Evolutionary conservation across 2,888 invertebrate species (phyloP), one percentile per base, ranked within the genome.

Genomic region (Ariolimax columbianus): DNA sequence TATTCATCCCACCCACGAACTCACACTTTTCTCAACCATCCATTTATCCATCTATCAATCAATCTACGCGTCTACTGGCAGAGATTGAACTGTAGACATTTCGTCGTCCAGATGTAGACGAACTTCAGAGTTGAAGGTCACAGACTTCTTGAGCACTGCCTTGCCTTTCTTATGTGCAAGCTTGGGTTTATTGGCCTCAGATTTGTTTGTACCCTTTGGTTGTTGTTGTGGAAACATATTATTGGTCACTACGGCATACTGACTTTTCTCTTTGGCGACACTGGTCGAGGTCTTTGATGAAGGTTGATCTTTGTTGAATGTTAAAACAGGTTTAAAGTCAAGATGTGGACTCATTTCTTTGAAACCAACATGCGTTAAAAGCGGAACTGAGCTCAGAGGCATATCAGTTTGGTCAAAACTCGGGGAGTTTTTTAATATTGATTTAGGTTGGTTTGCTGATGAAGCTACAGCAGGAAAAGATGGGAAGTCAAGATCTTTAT

Each of bases 61-160:
- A 7, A 19, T 33, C 66, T 43, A 72, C 0, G 59, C 43, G 4
- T 70, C 55, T 17, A 82, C 63, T 9, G 75, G 26, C 2, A 82
- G 33, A 14, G 63, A 7, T 2, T 59, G 30, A 23, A 82, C 63
- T 11, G 59, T 63, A 7, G 82, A 82, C 9, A 63, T n/a, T 17
- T 63, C 33, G 43, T 82, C 63, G 14, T 82, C 82, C 19, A 72
- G 36, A 30, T 82, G 82, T 3, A 82, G 82, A 30, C 33, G 73
- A 23, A 82, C 82, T 36, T 82, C 19, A 0, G 73, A 66, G 30
- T 82, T 63, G 40, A 82, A 82, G 38, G 73, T 75, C 19, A 82
- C 82, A n/a, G 73, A 82, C 23, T 82, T 82, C 43, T 75, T 82
- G 7, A 4, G 75, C 19, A 26, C 7, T 23, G 1, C 1, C 3